Base-by-base conservation (phyloP, 2,888 invertebrate genomes). In the Halocaridina rubra region DNA sequence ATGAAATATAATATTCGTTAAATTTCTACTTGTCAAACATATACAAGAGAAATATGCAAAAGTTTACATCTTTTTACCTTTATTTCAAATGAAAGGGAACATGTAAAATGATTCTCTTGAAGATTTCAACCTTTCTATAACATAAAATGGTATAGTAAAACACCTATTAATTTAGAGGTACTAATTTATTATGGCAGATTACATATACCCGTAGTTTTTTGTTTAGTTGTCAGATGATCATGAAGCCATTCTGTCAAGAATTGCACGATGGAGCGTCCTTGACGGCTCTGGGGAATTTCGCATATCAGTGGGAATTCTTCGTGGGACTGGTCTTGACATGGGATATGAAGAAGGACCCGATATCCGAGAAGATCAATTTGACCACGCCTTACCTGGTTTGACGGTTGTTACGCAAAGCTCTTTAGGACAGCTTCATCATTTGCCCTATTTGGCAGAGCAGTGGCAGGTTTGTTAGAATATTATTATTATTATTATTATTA, bases 201-300 rank as follows among this genome's bases (percentile, higher is more conserved):
- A n/a, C n/a, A n/a, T n/a, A n/a, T n/a, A n/a, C n/a, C n/a, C n/a
- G n/a, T n/a, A n/a, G n/a, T n/a, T n/a, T n/a, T n/a, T n/a, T n/a
- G n/a, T n/a, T n/a, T 53, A 84, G 84, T 29, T 84, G 22, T 84
- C 84, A 79, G 84, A 84, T 57, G 84, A 84, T 32, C 78, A 84
- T 46, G 76, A 78, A 19, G 30, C 77, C 8, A 67, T 69, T n/a
- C 53, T 84, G 32, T 33, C 78, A 13, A 78, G 78, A 10, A 79
- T 84, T 16, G 84, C 84, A 19, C 84, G 57, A n/a, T 84, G 78
- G 79, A 77, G 84, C 64, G 84, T 84, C 22, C 64, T 84, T 30
- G 84, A 84, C 46, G 24, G 84, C 2, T 79, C 84, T 13, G 84
- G 84, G 64, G 84, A 77, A 27, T 84, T 71, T 61, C 59, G 84